Conservation (phyloP, 37 sponge, comb jelly and placozoan species). For the Agelas oroides region DNA sequence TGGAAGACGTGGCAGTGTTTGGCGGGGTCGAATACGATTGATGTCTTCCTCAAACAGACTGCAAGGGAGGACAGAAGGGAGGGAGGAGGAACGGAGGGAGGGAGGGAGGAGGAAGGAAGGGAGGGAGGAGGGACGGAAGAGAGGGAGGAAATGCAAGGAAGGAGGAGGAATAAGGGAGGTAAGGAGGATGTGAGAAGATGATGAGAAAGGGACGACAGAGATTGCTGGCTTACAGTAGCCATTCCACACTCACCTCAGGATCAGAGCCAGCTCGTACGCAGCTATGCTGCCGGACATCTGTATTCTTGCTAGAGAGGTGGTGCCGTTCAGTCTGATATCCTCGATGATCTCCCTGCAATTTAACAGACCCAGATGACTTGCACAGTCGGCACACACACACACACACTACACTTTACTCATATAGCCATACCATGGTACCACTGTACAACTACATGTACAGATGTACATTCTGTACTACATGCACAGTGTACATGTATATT, state of each 20-base stretch:
- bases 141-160: neutral
- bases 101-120: too few species aligned
- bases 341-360: conserved; percentile 43
- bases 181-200: too few species aligned
- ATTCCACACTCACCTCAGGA: conserved; percentile 50
- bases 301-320: conserved; percentile 54
- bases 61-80: too few species aligned
- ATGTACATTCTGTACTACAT: too few species aligned
- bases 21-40: conserved; percentile 8
- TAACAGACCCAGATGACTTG: too few species aligned
- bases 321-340: conserved; percentile 40
- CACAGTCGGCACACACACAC: too few species aligned
- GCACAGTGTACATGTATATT: too few species aligned
- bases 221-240: too few species aligned
- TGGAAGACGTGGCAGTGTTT: neutral
- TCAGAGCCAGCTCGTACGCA: conserved; percentile 57
- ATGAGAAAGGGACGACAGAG: too few species aligned
- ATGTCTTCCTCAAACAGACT: conserved; percentile 88
- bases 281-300: conserved; percentile 61
- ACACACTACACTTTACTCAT: too few species aligned
- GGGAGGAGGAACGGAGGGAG: neutral
- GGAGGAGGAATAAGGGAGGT: neutral
- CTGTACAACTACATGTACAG: too few species aligned
- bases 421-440: too few species aligned
- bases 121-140: neutral